Percentiles rank a stretch among this genome's conserved stretches.
phyloP scores from a whole-genome alignment of 2,888 invertebrate species.

The Himalopsyche tibetana region DNA sequence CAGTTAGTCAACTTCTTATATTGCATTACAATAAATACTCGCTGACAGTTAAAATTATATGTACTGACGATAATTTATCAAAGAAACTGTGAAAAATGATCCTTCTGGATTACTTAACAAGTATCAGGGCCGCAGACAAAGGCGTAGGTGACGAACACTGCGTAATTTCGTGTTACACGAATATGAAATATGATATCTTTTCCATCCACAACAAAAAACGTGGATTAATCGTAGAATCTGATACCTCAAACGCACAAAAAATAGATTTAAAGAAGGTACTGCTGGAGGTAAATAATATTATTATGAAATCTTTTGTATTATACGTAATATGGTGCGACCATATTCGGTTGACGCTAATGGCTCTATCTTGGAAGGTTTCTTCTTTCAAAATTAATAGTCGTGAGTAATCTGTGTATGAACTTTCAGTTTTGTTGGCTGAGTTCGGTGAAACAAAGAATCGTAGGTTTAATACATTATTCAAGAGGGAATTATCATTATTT shows the following conservation, averaged over 20 bases:
- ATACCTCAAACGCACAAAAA: background rate
- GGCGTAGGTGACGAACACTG: background rate
- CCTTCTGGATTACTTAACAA: background rate
- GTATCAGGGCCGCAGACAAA: background rate
- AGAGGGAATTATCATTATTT: background rate
- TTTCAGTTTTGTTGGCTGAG: conserved; percentile 14
- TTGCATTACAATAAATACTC: background rate
- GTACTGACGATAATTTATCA: background rate
- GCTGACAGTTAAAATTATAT: background rate
- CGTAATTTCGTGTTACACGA: background rate
- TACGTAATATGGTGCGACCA: background rate
- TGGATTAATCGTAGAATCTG: background rate
- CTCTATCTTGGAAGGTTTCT: conserved; percentile 5
- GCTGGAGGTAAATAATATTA: background rate
- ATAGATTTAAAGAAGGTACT: background rate
- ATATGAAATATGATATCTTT: background rate
- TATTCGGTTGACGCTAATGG: conserved; percentile 6
- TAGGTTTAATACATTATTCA: conserved; percentile 24
- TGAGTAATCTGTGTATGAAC: background rate
- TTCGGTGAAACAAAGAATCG: conserved; percentile 12
- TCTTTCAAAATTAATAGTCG: conserved; percentile 9
- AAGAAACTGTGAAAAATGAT: background rate
- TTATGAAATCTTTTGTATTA: background rate
- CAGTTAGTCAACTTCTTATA: too few relatives aligned
- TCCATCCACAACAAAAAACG: background rate